phyloP scores from a whole-genome alignment of 64 coral and sea anemone genomes.

The Dendrophyllia cribrosa region DNA sequence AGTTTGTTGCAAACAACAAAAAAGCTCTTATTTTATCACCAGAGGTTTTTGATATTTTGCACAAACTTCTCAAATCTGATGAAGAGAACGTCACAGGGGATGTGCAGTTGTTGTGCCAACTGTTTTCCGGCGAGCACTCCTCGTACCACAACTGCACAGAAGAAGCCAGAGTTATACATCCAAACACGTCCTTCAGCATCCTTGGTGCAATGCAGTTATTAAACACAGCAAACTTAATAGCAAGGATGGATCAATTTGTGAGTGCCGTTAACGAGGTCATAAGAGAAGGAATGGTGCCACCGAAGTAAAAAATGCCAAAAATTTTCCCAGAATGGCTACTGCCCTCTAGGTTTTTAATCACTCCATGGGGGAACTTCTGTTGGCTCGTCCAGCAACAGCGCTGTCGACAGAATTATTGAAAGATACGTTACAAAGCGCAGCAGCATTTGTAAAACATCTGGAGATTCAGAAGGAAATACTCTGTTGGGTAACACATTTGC shows the following conservation, averaged over 20 bases:
- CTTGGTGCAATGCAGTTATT: slow-evolving; percentile 41
- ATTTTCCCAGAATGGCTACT: background rate
- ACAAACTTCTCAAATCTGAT: slow-evolving; percentile 6
- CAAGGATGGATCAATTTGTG: slow-evolving; percentile 22
- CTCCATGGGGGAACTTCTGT: slow-evolving; percentile 1
- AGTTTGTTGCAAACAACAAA: slow-evolving; percentile 1
- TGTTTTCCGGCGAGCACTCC: slow-evolving; percentile 22
- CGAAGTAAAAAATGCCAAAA: slow-evolving; percentile 17
- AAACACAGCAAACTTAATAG: slow-evolving; percentile 42
- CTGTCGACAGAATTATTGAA: slow-evolving; percentile 9
- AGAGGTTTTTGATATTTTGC: slow-evolving; percentile 45
- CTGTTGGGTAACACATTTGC: slow-evolving; percentile 35
- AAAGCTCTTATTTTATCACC: slow-evolving; percentile 34
- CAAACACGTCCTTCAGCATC: slow-evolving; percentile 61
- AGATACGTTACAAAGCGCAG: background rate
- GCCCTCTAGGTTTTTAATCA: slow-evolving; percentile 30
- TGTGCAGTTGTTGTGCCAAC: background rate
- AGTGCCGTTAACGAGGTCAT: slow-evolving; percentile 5
- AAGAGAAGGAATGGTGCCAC: background rate
- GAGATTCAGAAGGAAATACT: slow-evolving; percentile 44
- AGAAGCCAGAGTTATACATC: slow-evolving; percentile 25
- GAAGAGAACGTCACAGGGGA: slow-evolving; percentile 40
- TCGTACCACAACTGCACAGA: slow-evolving; percentile 42
- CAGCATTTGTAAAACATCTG: slow-evolving; percentile 18
- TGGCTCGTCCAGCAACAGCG: background rate